phyloP scores from a whole-genome alignment of 30 jellyfish, hydroid and myxozoan genomes.

The Pseudorhiza aurosa region DNA sequence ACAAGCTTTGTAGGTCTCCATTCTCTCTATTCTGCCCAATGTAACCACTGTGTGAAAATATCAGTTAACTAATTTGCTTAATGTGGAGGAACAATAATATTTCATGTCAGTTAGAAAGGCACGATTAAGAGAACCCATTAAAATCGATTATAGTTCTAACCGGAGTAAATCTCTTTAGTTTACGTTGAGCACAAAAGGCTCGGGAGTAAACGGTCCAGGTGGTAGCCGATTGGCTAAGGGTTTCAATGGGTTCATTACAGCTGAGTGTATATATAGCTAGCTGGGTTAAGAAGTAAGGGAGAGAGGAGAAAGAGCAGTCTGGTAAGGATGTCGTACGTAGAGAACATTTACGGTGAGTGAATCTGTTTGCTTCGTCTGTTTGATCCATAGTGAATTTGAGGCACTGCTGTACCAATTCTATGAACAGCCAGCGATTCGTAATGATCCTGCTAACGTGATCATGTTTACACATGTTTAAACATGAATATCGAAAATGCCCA shows the following conservation, averaged over 20 bases:
- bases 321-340: background rate
- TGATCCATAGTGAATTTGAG: too few relatives aligned
- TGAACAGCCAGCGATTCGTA: too few relatives aligned
- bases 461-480: too few relatives aligned
- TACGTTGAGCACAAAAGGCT: background rate
- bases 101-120: background rate
- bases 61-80: constrained; percentile 4
- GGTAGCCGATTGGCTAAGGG: background rate
- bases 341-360: background rate
- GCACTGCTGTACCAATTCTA: too few relatives aligned
- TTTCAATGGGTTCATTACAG: background rate
- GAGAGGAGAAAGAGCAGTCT: background rate
- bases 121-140: background rate
- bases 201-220: too few relatives aligned
- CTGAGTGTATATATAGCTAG: background rate
- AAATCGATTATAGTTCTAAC: background rate
- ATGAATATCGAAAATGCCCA: too few relatives aligned
- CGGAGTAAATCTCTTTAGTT: background rate
- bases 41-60: constrained; percentile 28
- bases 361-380: too few relatives aligned
- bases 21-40: background rate
- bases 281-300: background rate
- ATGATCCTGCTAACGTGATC: too few relatives aligned
- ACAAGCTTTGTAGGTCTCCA: too few relatives aligned
- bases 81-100: constrained; percentile 6